phyloP scores from a whole-genome alignment of 2,888 invertebrate genomes.

The Taphrorychus bicolor region DNA sequence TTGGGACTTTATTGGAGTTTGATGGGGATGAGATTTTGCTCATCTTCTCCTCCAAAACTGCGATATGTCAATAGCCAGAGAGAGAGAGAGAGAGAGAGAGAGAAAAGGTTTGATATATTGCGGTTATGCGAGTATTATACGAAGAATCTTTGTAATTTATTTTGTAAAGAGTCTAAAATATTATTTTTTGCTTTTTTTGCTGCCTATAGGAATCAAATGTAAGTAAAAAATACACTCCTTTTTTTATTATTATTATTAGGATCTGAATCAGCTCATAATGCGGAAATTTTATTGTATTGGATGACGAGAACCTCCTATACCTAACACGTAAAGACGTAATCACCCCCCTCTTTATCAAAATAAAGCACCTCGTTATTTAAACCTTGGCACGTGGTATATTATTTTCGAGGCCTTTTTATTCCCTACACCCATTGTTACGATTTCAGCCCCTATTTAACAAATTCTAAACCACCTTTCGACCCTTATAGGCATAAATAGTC shows the following conservation, averaged over 20 bases:
- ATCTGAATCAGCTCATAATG: too few species aligned
- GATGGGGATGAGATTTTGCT: conserved; percentile 1
- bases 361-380: conserved; percentile 5
- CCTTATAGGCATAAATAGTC: conserved; percentile 14
- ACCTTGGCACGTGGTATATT: conserved; percentile 20
- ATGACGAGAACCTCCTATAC: too few species aligned
- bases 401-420: conserved; percentile 21
- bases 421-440: conserved; percentile 15
- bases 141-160: too few species aligned
- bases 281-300: too few species aligned
- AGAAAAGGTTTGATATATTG: too few species aligned
- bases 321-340: too few species aligned
- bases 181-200: conserved; percentile 50
- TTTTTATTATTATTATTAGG: too few species aligned
- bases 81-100: too few species aligned
- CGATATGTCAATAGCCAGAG: conserved; percentile 1
- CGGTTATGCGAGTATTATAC: background rate
- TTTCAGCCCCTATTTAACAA: conserved; percentile 31
- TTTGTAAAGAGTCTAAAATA: background rate
- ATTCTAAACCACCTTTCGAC: conserved; percentile 23
- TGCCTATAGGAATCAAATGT: conserved; percentile 56
- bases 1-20: conserved; percentile 26
- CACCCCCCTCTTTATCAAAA: conserved; percentile 13
- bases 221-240: too few species aligned
- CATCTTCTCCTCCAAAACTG: background rate